Evolutionary conservation across 2,797 vertebrate species (phyloP).

Genomic region (Perdix hodgsoniae): DNA sequence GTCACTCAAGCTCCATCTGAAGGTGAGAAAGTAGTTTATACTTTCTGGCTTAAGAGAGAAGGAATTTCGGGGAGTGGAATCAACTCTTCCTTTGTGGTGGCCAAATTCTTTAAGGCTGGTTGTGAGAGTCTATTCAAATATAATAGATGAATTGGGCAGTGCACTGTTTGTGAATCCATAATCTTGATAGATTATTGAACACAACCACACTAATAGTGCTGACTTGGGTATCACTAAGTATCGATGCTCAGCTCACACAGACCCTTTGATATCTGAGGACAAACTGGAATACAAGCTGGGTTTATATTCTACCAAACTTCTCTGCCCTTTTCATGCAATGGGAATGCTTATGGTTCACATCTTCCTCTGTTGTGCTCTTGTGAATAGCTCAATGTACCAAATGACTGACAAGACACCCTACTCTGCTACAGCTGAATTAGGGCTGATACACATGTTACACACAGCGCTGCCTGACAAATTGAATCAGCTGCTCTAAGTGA

Average conservation of each 20-base stretch:
- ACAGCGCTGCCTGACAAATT: slow-evolving; percentile 70
- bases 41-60: neutral
- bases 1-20: neutral
- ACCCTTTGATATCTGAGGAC: neutral
- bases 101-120: neutral
- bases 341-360: slow-evolving; percentile 27
- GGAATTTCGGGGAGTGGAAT: neutral
- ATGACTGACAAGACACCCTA: slow-evolving; percentile 32
- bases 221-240: neutral
- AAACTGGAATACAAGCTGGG: neutral
- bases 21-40: neutral
- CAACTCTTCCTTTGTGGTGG: neutral
- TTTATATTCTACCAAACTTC: neutral
- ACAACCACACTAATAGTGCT: neutral
- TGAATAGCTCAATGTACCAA: slow-evolving; percentile 12
- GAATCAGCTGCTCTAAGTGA: slow-evolving; percentile 74
- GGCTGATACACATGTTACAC: slow-evolving; percentile 42
- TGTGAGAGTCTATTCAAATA: neutral
- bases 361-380: neutral
- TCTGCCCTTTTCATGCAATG: neutral
- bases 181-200: neutral
- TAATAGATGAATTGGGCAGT: neutral
- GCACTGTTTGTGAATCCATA: neutral
- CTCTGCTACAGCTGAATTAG: slow-evolving; percentile 56
- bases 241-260: neutral